Conservation (phyloP, 2,797 vertebrate genomes). For the Sternarchorhynchus goeldii region DNA sequence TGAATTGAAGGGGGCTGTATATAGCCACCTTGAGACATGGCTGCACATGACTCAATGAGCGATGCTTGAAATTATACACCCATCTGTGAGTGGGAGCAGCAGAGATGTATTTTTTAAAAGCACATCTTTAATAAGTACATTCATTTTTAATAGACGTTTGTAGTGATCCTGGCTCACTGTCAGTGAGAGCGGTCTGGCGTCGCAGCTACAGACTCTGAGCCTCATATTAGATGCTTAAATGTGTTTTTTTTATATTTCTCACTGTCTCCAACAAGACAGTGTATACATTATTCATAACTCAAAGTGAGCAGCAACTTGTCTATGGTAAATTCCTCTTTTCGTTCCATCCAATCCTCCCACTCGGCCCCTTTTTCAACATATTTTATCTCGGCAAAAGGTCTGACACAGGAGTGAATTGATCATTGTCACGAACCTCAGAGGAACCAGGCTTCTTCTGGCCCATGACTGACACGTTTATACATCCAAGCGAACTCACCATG, state of each 20-base stretch:
- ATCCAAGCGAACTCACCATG: slow-evolving; percentile 41
- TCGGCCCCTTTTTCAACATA: slow-evolving; percentile 59
- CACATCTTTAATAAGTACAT: slow-evolving; percentile 68
- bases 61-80: slow-evolving; percentile 32
- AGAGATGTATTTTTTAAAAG: slow-evolving; percentile 55
- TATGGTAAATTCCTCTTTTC: slow-evolving; percentile 71
- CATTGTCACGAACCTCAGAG: slow-evolving; percentile 63
- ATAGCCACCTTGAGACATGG: slow-evolving; percentile 18
- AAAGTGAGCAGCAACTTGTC: slow-evolving; percentile 75
- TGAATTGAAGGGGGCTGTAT: slow-evolving; percentile 53
- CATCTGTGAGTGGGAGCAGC: slow-evolving; percentile 41
- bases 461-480: slow-evolving; percentile 61
- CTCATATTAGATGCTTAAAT: slow-evolving; percentile 70
- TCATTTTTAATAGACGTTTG: slow-evolving; percentile 58
- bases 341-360: slow-evolving; percentile 51
- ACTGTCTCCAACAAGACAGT: slow-evolving; percentile 72
- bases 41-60: slow-evolving; percentile 10
- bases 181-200: slow-evolving; percentile 10
- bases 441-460: slow-evolving; percentile 40
- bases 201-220: slow-evolving; percentile 46
- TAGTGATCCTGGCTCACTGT: slow-evolving; percentile 54
- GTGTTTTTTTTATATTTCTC: slow-evolving; percentile 71
- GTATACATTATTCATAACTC: slow-evolving; percentile 79
- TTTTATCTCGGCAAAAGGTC: slow-evolving; percentile 70
- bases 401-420: slow-evolving; percentile 73